Evolutionary conservation across 2,113 vertebrate genomes (phyloP), one percentile per base, ranked within the genome.

Genomic region (Oreochromis niloticus): DNA sequence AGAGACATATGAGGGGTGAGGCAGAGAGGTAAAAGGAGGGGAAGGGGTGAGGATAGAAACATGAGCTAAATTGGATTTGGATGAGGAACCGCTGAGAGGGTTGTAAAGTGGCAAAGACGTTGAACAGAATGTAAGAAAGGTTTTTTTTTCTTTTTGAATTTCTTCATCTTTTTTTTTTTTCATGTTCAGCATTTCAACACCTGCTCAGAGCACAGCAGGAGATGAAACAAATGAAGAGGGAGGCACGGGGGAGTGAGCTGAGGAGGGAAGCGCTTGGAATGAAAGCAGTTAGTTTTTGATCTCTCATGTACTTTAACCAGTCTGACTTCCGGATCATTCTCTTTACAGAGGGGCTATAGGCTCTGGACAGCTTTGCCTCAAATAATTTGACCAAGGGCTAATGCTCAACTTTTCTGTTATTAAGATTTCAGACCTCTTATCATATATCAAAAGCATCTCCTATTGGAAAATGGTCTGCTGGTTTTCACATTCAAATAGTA

Each of bases 31-130:
- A 79, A 81, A 78, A 63, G 61, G 9, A 78, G 22, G 43, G 27
- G 52, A 10, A 83, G 32, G 68, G 32, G 71, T 32, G 63, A 30
- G 83, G 90, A 85, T 12, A 85, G 93, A 88, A 91, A 92, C 80
- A 94, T 54, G 84, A 93, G 89, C 87, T 93, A 94, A 96, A 95
- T 94, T 94, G 95, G 94, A 95, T 95, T 94, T 93, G 90, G 93
- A 94, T 91, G 92, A 88, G 85, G 92, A 93, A 93, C 36, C 82
- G 87, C 94, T 92, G 94, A 93, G 93, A 93, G 93, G 93, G 84
- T 90, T 93, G 89, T 90, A 88, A 93, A 92, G 93, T 91, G 89
- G 80, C 86, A 81, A 78, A 86, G 56, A 92, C 66, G 17, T 84
- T 83, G 83, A 81, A 68, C 57, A 84, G 75, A 91, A 91, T 92